Evolutionary conservation across 1,140 invertebrate genomes (phyloP).

Genomic region (Littorina saxatilis): DNA sequence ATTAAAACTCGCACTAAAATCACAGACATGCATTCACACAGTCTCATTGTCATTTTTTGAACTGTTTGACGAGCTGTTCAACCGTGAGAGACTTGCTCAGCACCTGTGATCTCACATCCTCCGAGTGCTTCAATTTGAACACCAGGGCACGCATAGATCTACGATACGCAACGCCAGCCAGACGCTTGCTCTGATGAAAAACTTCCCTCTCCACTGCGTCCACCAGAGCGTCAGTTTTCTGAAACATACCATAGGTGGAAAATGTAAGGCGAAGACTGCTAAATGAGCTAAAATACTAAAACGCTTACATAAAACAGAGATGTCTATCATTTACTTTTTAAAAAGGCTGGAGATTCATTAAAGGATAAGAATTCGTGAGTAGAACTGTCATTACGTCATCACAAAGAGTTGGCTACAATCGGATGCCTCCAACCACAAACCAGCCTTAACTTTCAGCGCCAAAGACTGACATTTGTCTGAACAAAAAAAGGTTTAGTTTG

Average conservation of each 20-base stretch:
- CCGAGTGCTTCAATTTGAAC: constrained; percentile 56
- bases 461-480: too few species aligned
- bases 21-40: constrained; percentile 6
- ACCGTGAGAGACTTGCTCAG: constrained; percentile 44
- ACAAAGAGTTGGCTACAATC: constrained; percentile 1
- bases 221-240: constrained; percentile 36
- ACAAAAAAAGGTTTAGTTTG: too few species aligned
- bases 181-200: constrained; percentile 53
- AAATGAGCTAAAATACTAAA: too few species aligned
- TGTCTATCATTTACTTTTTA: too few species aligned
- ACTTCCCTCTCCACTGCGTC: constrained; percentile 61
- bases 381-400: too few species aligned
- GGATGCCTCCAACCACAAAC: too few species aligned
- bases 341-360: too few species aligned
- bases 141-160: constrained; percentile 55
- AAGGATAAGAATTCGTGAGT: too few species aligned
- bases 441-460: too few species aligned
- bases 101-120: constrained; percentile 49
- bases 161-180: constrained; percentile 50
- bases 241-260: too few species aligned
- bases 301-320: too few species aligned
- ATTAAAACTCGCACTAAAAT: neutral
- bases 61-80: constrained; percentile 53
- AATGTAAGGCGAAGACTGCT: too few species aligned
- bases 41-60: constrained; percentile 43